Conservation (phyloP, 2,113 vertebrate species). For the Atlantisia rogersi region DNA sequence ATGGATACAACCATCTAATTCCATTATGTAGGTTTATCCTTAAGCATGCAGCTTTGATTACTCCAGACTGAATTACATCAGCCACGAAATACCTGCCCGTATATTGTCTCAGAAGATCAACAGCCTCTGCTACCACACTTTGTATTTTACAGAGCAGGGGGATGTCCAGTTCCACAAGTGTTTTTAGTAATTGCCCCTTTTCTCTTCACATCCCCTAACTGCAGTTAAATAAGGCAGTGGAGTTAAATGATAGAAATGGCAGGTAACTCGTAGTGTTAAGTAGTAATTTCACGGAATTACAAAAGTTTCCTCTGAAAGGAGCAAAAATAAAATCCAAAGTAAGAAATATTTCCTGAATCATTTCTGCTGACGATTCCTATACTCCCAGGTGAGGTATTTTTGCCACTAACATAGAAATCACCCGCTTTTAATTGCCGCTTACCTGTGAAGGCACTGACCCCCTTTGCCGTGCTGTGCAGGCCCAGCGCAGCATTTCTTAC, state of each 20-base stretch:
- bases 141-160: not conserved
- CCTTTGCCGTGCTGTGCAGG: accelerated
- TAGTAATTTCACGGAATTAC: accelerated
- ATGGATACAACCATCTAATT: not conserved
- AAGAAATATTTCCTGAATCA: accelerated
- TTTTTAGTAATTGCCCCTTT: not conserved
- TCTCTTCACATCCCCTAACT: not conserved
- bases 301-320: not conserved
- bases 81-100: not conserved
- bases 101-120: not conserved
- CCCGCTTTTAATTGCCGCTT: accelerated
- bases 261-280: not conserved
- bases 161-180: not conserved
- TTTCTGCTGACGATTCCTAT: accelerated
- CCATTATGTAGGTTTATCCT: constrained; percentile 41
- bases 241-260: accelerated
- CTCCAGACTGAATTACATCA: constrained; percentile 52
- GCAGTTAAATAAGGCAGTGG: not conserved
- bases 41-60: constrained; percentile 38
- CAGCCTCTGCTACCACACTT: not conserved
- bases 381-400: not conserved
- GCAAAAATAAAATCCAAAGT: not conserved
- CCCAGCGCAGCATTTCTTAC: not conserved
- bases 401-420: accelerated
- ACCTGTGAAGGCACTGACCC: not conserved